Evolutionary conservation across 2,113 vertebrate genomes (phyloP).

Genomic region (Odobenus rosmarus): DNA sequence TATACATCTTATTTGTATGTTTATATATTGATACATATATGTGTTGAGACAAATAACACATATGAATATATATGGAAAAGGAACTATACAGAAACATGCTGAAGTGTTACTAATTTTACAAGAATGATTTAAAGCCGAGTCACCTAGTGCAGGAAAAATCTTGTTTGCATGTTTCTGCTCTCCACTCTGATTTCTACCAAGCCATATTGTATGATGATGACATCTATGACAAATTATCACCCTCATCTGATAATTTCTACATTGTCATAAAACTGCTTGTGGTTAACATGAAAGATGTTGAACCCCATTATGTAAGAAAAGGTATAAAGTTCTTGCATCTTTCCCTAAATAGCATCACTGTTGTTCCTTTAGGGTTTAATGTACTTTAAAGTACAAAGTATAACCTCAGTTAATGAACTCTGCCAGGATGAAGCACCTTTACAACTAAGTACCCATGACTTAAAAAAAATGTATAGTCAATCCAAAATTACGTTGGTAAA

Average conservation of each 20-base stretch:
- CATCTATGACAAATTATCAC: conserved; percentile 7
- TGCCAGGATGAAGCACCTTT: not conserved
- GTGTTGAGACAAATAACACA: not conserved
- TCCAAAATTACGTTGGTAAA: conserved; percentile 23
- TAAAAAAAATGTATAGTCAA: conserved; percentile 18
- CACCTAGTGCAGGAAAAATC: not conserved
- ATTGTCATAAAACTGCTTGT: conserved; percentile 35
- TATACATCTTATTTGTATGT: not conserved
- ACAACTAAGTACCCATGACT: not conserved
- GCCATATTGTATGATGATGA: not conserved
- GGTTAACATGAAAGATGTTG: not conserved
- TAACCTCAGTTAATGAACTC: not conserved
- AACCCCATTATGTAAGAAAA: conserved; percentile 7
- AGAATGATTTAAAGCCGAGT: not conserved
- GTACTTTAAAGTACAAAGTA: not conserved
- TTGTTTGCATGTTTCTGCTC: not conserved
- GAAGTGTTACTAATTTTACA: not conserved
- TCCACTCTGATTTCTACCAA: conserved; percentile 6
- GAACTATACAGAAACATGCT: not conserved
- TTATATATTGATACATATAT: not conserved
- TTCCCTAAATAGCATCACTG: not conserved
- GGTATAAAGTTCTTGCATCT: not conserved
- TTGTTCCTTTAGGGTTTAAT: not conserved
- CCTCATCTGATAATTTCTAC: not conserved
- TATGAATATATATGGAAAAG: not conserved